These are phyloP conservation scores for Mellilla xanthometata DNA, from an alignment of 2,888 invertebrate genomes.

Conservation along the genomic window DNA sequence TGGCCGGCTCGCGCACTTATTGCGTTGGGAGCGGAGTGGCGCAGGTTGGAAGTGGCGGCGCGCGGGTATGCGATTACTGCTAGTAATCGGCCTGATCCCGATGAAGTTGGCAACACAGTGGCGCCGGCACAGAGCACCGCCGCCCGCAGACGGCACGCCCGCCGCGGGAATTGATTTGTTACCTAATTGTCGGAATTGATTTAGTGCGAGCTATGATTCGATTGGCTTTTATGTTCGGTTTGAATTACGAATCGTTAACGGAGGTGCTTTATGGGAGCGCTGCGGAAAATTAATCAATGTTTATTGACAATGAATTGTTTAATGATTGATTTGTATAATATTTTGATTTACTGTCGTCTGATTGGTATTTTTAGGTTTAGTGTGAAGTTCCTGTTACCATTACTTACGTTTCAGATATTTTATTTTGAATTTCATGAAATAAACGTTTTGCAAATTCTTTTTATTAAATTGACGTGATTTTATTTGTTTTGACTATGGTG, in stretches of 20 bases:
- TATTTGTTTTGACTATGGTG: too few species aligned
- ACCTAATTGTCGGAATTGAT: slow-evolving; percentile 19
- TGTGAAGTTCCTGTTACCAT: too few species aligned
- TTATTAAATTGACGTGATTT: too few species aligned
- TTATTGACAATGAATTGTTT: not conserved
- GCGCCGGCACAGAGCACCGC: slow-evolving; percentile 44
- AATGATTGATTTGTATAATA: too few species aligned
- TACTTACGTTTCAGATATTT: too few species aligned
- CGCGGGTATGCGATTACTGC: slow-evolving; percentile 70
- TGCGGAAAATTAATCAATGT: not conserved
- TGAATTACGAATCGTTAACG: slow-evolving; percentile 11
- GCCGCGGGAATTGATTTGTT: slow-evolving; percentile 21
- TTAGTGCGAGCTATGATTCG: slow-evolving; percentile 17
- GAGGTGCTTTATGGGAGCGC: slow-evolving; percentile 1
- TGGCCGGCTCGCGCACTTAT: slow-evolving; percentile 45
- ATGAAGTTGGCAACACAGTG: slow-evolving; percentile 73
- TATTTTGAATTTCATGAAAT: too few species aligned
- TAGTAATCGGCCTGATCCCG: slow-evolving; percentile 77
- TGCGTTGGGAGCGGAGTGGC: slow-evolving; percentile 50
- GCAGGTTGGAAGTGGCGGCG: slow-evolving; percentile 57
- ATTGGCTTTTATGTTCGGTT: slow-evolving; percentile 13
- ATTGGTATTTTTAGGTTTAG: too few species aligned
- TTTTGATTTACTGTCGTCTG: too few species aligned
- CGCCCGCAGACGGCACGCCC: slow-evolving; percentile 33
- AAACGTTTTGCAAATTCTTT: too few species aligned